Conservation (phyloP, 2,888 invertebrate species). For the Calephelis perditalis region DNA sequence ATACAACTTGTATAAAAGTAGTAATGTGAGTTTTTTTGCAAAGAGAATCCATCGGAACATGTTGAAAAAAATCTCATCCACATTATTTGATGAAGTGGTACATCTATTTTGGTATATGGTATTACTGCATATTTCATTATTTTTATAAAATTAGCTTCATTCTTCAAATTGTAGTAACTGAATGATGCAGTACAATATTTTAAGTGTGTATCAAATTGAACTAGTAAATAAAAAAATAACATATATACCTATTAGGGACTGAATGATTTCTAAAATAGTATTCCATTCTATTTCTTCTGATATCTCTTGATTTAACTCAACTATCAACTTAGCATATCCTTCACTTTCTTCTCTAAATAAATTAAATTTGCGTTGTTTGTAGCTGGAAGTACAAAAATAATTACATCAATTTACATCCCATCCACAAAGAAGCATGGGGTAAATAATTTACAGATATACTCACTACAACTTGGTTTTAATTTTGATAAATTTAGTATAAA, state of each 20-base stretch:
- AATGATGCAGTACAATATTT: too few species aligned
- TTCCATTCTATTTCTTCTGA: slow-evolving; percentile 81
- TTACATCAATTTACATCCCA: too few species aligned
- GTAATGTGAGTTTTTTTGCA: too few species aligned
- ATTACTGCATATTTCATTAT: too few species aligned
- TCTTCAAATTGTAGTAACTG: too few species aligned
- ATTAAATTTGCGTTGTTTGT: slow-evolving; percentile 99
- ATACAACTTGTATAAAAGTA: too few species aligned
- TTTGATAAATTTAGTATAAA: slow-evolving; percentile 97
- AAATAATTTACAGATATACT: slow-evolving; percentile 64
- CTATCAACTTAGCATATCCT: slow-evolving; percentile 97
- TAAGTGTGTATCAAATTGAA: slow-evolving; percentile 1
- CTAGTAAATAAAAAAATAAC: neutral
- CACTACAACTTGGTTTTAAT: slow-evolving; percentile 98
- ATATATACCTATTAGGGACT: slow-evolving; percentile 91
- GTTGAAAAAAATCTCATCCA: too few species aligned
- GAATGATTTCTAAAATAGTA: slow-evolving; percentile 90
- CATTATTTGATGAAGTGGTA: too few species aligned
- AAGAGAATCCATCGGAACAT: too few species aligned
- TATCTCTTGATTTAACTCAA: slow-evolving; percentile 93
- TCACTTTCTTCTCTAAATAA: slow-evolving; percentile 99
- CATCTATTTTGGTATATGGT: too few species aligned
- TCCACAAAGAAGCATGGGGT: neutral
- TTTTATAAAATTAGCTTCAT: too few species aligned
- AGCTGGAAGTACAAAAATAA: slow-evolving; percentile 80